A percentile compares a stretch with the other conserved stretches of the same genome.
Evolutionary conservation across 2,797 vertebrate genomes (phyloP).

Genomic region (Sarcoramphus papa): DNA sequence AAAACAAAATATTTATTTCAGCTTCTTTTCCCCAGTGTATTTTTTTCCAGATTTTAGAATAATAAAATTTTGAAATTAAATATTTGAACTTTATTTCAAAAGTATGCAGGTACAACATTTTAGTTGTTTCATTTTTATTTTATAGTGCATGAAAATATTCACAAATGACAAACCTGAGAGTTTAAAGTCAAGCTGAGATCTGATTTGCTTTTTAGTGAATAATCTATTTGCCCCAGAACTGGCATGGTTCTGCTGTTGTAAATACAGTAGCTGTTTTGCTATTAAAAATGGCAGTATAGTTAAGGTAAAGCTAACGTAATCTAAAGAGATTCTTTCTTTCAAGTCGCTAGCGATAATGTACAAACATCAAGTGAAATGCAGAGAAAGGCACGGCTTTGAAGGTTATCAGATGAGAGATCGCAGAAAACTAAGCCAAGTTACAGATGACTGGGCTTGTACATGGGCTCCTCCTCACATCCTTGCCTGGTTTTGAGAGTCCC

Average conservation of each 20-base stretch:
- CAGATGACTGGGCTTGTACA: neutral
- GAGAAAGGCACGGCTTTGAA: neutral
- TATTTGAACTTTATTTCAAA: neutral
- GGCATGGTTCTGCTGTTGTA: neutral
- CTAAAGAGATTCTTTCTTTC: neutral
- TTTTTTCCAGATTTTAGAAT: neutral
- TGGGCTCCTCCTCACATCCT: neutral
- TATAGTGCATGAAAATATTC: neutral
- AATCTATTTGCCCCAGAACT: neutral
- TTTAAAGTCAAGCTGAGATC: neutral
- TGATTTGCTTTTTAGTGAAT: neutral
- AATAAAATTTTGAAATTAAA: neutral
- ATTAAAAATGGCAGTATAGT: neutral
- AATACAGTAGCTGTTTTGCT: neutral
- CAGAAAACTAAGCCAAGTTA: neutral
- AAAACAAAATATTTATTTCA: neutral
- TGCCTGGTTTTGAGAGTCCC: neutral
- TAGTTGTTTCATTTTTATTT: neutral
- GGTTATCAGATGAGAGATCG: conserved; percentile 1
- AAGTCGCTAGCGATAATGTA: fast-evolving
- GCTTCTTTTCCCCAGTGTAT: neutral
- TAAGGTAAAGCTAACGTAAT: neutral
- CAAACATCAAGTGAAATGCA: neutral
- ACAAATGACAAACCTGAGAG: neutral
- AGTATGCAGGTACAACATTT: neutral